A percentile compares a stretch with the other conserved stretches of the same genome.
Evolutionary conservation across 1,140 invertebrate species (phyloP).

Genomic region (Monomorium pharaonis): DNA sequence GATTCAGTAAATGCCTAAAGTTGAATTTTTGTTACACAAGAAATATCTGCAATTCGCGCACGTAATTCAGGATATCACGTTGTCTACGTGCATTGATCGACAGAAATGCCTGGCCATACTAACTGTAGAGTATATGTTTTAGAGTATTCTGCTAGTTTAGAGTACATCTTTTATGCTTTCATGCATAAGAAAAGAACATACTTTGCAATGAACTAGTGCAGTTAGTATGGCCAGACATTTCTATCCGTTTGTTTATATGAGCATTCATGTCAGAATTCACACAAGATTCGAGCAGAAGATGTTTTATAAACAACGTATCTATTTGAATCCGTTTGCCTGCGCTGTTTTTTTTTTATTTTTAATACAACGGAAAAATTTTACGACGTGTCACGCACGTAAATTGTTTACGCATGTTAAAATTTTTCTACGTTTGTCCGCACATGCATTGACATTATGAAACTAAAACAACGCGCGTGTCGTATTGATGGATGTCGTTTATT

Average conservation of each 20-base stretch:
- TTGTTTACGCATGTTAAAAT: slow-evolving; percentile 12
- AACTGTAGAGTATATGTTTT: no score
- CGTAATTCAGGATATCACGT: not conserved
- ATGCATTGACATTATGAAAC: not conserved
- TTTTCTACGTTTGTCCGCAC: not conserved
- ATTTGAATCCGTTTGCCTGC: no score
- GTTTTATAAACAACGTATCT: not conserved
- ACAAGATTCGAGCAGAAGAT: not conserved
- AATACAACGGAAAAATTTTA: not conserved
- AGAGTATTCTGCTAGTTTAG: no score
- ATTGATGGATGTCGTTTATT: not conserved
- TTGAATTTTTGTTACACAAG: no score
- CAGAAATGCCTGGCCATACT: no score
- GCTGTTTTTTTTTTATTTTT: not conserved
- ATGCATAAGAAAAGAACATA: no score
- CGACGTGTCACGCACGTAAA: slow-evolving; percentile 13
- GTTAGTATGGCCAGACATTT: no score
- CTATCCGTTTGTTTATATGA: no score
- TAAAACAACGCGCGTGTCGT: not conserved
- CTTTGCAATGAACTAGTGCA: no score
- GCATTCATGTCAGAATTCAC: not conserved
- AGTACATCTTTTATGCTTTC: no score
- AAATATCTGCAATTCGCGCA: not conserved
- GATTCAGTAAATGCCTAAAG: not conserved
- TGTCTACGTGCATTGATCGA: no score